A percentile compares a stretch with the other conserved stretches of the same genome.
These are phyloP conservation scores for Grapholita molesta DNA, from an alignment of 1,140 invertebrate genomes.

Conservation along the genomic window DNA sequence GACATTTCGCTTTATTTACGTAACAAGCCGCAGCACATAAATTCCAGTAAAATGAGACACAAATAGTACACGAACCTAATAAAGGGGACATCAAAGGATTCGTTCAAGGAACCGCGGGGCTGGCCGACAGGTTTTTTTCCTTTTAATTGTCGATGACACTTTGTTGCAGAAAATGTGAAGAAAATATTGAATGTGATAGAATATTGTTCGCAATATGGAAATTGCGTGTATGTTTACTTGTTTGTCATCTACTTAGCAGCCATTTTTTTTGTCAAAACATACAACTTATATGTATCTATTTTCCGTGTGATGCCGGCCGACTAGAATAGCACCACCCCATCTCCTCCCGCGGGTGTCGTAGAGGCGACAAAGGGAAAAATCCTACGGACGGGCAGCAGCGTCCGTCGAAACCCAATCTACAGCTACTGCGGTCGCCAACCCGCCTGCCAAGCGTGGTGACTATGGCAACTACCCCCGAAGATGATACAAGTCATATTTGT, in stretches of 20 bases:
- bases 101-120: conserved; percentile 41
- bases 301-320: too few species aligned
- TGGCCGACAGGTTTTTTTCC: conserved; percentile 11
- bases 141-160: conserved; percentile 18
- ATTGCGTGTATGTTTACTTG: not conserved
- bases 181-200: not conserved
- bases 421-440: too few species aligned
- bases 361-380: too few species aligned
- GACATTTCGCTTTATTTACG: conserved; percentile 48
- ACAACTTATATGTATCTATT: too few species aligned
- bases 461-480: too few species aligned
- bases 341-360: too few species aligned
- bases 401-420: too few species aligned
- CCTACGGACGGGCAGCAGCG: too few species aligned
- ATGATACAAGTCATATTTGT: too few species aligned
- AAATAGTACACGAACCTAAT: conserved; percentile 49
- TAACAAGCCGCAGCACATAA: conserved; percentile 47
- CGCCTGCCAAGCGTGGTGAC: too few species aligned
- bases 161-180: not conserved
- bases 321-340: too few species aligned
- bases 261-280: too few species aligned
- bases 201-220: not conserved
- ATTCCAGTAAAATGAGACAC: conserved; percentile 52
- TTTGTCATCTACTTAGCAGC: not conserved
- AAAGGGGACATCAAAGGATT: conserved; percentile 57